phyloP scores from a whole-genome alignment of 2,888 invertebrate species.

The Ommatoiulus sabulosus region DNA sequence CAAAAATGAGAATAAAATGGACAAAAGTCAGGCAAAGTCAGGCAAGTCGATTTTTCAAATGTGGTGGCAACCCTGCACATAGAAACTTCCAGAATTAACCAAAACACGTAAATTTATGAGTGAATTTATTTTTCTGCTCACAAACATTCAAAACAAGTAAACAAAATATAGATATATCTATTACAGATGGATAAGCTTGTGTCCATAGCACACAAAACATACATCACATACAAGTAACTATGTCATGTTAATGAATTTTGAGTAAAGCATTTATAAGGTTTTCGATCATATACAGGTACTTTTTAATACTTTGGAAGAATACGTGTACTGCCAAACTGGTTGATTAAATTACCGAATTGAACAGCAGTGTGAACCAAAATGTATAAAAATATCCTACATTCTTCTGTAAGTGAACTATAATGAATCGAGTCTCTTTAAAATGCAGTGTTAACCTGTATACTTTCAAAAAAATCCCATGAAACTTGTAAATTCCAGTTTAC shows the following conservation, averaged over 20 bases:
- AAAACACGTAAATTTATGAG: background rate
- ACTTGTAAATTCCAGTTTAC: no score
- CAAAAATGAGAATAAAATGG: no score
- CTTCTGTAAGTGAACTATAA: no score
- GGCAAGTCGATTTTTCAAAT: no score
- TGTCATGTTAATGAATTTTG: background rate
- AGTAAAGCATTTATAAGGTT: background rate
- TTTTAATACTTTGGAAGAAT: slow-evolving; percentile 1
- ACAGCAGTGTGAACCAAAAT: background rate
- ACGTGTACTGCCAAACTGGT: background rate
- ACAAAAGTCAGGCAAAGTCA: no score
- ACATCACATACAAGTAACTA: background rate
- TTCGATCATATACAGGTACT: background rate
- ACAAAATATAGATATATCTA: background rate
- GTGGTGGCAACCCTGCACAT: no score
- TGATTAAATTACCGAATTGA: background rate
- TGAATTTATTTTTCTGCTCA: background rate
- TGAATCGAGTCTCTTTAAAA: background rate
- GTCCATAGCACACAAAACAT: background rate
- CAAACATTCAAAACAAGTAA: slow-evolving; percentile 12
- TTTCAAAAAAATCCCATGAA: no score
- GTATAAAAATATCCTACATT: background rate
- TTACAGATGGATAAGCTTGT: background rate
- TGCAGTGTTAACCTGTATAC: background rate
- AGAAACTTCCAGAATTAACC: background rate